These are phyloP conservation scores for Ispidina lecontei DNA, from an alignment of 2,797 vertebrate species.

Conservation along the genomic window DNA sequence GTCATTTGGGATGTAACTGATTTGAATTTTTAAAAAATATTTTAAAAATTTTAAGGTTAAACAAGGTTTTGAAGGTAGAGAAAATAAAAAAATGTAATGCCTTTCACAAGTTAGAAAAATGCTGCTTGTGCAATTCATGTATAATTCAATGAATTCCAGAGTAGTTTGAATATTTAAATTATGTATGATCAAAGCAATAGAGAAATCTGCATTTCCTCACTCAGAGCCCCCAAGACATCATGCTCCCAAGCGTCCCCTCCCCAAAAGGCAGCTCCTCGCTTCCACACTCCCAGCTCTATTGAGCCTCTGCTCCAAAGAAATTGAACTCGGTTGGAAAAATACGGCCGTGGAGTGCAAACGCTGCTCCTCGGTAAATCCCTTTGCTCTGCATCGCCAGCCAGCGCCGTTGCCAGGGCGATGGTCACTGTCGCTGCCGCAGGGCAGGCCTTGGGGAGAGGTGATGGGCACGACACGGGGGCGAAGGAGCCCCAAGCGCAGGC, in stretches of 20 bases:
- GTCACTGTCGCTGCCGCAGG: conserved; percentile 34
- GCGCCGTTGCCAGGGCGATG: conserved; percentile 83
- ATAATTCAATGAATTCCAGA: conserved; percentile 59
- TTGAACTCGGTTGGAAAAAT: conserved; percentile 59
- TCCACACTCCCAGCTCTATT: background rate
- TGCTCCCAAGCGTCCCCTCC: background rate
- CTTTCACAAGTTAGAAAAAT: conserved; percentile 12
- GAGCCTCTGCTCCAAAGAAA: conserved; percentile 33
- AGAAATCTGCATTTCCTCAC: conserved; percentile 44
- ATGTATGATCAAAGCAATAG: conserved; percentile 35
- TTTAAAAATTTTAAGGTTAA: too few relatives aligned
- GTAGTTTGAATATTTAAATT: conserved; percentile 70
- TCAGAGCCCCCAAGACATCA: background rate
- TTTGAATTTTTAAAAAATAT: too few relatives aligned
- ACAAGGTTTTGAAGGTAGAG: too few relatives aligned
- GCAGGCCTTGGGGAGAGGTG: conserved; percentile 23
- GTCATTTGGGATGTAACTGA: too few relatives aligned
- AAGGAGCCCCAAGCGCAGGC: background rate
- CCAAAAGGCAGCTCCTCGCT: background rate
- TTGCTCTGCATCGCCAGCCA: conserved; percentile 77
- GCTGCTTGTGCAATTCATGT: conserved; percentile 47
- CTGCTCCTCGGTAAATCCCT: conserved; percentile 55
- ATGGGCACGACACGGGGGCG: background rate
- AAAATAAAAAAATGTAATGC: background rate
- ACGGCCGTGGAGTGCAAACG: background rate